Evolutionary conservation across 2,888 invertebrate species (phyloP), one percentile per base, ranked within the genome.

Genomic region (Druceiella hillmani): DNA sequence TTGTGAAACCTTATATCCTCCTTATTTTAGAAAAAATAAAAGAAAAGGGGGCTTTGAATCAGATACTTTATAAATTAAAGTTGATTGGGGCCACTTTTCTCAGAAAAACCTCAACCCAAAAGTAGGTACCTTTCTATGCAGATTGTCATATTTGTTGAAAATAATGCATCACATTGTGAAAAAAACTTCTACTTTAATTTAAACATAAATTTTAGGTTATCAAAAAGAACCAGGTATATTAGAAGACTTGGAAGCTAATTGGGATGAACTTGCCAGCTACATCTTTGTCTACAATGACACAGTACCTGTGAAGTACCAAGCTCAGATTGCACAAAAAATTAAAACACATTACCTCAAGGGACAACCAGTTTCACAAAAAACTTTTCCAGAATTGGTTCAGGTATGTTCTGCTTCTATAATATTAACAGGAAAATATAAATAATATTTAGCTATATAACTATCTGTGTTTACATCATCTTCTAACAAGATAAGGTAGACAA

Each of bases 231-330:
- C 68, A 0, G 58, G 62, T 2, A 49, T 67, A 6, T 57, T 81
- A 3, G 52, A 61, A 5, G 68, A 76, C 22, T 52, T 81, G 29
- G 75, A 79, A 32, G 53, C 64, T 0, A 65, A 72, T 17, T 83
- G 81, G 74, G 67, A 75, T 7, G 61, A 72, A 14, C 57, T 81
- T n/a, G 78, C 78, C 2, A 76, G 79, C 27, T 57, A 71, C 45
- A 69, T 79, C 43, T 73, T 82, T 27, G 79, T 79, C 52, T 81
- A 67, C 55, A 77, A 80, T 48, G 72, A 76, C 50, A 76, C 78
- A 0, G 50, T 78, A 3, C 73, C 75, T 0, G 49, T 63, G 3
- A 52, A 60, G 15, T 61, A 65, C 26, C 66, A 74, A 3, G 45
- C 57, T 0, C 55, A 59, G 0, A 67, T 76, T 0, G 71, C 77